phyloP scores from a whole-genome alignment of 2,797 vertebrate genomes.

The Pantherophis vulpinus region DNA sequence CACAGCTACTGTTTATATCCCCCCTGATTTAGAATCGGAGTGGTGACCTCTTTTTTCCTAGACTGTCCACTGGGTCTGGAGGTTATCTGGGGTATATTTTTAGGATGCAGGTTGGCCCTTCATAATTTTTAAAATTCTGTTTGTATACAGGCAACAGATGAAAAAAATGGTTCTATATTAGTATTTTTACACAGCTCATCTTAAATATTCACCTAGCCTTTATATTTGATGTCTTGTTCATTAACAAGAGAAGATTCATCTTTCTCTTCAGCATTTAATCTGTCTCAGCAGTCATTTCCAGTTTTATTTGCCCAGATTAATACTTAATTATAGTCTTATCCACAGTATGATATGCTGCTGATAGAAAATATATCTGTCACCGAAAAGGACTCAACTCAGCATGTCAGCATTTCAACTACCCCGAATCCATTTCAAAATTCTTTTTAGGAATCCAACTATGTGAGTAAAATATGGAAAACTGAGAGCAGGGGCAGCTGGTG shows the following conservation, averaged over 20 bases:
- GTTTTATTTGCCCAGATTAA: background rate
- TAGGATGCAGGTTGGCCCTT: background rate
- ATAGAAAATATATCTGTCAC: background rate
- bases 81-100: background rate
- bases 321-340: background rate
- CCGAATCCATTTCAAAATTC: background rate
- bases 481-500: background rate
- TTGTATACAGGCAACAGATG: background rate
- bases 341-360: background rate
- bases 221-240: background rate
- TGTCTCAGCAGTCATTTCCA: background rate
- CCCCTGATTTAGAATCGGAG: background rate
- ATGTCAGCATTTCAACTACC: background rate
- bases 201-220: background rate
- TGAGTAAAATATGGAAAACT: background rate
- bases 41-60: background rate
- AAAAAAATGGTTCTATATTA: background rate
- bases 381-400: background rate
- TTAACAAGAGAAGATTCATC: background rate
- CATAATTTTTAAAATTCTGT: background rate
- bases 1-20: background rate
- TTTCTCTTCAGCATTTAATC: background rate
- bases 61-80: background rate
- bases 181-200: background rate
- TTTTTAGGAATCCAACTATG: background rate